Percentiles rank a stretch among this genome's conserved stretches.
Conservation (phyloP, 2,113 vertebrate genomes). For the Dryoscopus gambensis region DNA sequence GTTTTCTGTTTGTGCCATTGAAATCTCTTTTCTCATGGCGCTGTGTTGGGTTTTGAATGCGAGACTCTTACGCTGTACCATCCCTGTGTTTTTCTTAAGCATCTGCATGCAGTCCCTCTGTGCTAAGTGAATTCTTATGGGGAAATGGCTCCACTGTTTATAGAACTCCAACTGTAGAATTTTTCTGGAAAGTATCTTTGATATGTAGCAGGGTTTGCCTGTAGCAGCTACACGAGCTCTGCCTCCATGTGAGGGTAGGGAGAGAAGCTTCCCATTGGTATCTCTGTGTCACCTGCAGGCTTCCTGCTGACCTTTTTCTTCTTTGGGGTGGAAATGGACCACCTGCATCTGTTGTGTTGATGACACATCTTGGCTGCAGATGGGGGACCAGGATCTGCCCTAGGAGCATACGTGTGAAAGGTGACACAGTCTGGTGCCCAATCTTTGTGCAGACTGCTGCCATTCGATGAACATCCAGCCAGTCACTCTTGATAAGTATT, state of each 20-base stretch:
- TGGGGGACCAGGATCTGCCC: neutral
- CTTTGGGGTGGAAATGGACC: neutral
- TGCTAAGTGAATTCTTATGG: neutral
- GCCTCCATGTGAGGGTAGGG: rapidly evolving
- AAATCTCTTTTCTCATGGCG: neutral
- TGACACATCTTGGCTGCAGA: neutral
- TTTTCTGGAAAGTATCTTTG: neutral
- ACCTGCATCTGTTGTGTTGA: neutral
- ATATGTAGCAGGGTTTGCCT: neutral
- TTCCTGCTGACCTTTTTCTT: neutral
- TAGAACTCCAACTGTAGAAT: neutral
- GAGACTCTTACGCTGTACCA: neutral
- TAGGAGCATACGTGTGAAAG: neutral
- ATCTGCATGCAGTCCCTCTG: neutral
- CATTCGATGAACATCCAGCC: neutral
- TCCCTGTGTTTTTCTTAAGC: neutral
- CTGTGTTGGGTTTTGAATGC: neutral
- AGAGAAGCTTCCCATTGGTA: neutral
- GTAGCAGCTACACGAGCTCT: neutral
- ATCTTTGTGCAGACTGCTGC: neutral
- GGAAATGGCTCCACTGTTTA: neutral
- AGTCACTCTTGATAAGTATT: neutral
- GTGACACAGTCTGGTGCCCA: neutral
- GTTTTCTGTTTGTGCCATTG: neutral
- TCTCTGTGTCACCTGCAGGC: neutral